phyloP scores from a whole-genome alignment of 53 echinoderm and acorn worm species.

The Hippasteria phrygiana region DNA sequence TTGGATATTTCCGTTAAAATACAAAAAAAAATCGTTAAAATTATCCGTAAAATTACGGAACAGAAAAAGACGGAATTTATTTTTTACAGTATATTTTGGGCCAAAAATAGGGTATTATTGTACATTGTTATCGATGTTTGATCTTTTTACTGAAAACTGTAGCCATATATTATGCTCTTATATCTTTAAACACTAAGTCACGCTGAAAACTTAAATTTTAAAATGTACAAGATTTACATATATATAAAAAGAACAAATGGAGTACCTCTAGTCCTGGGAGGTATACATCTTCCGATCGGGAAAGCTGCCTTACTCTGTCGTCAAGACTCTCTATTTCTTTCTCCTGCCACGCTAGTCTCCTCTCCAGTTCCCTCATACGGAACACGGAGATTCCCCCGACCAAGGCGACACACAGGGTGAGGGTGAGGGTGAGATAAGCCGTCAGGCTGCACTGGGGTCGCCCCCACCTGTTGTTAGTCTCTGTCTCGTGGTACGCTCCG shows the following conservation, averaged over 20 bases:
- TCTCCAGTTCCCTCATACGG: slow-evolving; percentile 57
- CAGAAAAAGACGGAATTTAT: too few species aligned
- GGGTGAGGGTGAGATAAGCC: slow-evolving; percentile 16
- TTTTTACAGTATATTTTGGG: too few species aligned
- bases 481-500: neutral
- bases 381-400: slow-evolving; percentile 48
- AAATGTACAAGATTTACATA: too few species aligned
- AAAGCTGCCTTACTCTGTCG: slow-evolving; percentile 48
- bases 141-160: too few species aligned
- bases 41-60: too few species aligned
- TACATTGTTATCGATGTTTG: too few species aligned
- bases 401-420: slow-evolving; percentile 44
- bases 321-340: slow-evolving; percentile 49
- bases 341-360: slow-evolving; percentile 44
- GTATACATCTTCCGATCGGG: slow-evolving; percentile 20
- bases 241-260: neutral
- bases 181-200: too few species aligned
- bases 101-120: too few species aligned
- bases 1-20: too few species aligned
- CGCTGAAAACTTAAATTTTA: too few species aligned
- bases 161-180: too few species aligned
- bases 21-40: too few species aligned
- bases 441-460: slow-evolving; percentile 25
- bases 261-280: slow-evolving; percentile 44
- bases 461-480: neutral